Percentiles rank a stretch among this genome's conserved stretches.
Evolutionary conservation across 2,113 vertebrate genomes (phyloP).

Genomic region (Sminthopsis crassicaudata): DNA sequence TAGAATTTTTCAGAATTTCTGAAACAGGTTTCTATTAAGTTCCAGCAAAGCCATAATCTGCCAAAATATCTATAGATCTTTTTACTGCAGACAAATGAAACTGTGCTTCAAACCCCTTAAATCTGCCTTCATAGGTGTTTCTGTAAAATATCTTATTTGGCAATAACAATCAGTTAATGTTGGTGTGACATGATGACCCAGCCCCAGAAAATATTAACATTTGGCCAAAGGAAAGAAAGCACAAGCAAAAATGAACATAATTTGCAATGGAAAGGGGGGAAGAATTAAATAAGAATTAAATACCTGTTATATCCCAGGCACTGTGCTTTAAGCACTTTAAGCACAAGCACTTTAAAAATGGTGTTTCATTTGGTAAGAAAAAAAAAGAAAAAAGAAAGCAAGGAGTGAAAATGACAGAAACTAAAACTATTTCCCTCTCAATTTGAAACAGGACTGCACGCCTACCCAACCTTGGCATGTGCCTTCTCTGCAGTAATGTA

Average conservation of each 20-base stretch:
- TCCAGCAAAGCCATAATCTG: not conserved
- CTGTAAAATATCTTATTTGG: conserved; percentile 18
- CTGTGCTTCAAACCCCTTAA: not conserved
- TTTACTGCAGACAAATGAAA: not conserved
- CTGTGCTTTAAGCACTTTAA: too few species aligned
- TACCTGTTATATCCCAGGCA: not conserved
- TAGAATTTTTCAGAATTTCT: not conserved
- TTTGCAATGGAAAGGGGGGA: not conserved
- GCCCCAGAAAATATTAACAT: not conserved
- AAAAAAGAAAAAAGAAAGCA: not conserved
- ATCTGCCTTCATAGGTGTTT: not conserved
- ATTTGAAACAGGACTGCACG: not conserved
- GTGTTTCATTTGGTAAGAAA: not conserved
- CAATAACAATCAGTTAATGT: conserved; percentile 39
- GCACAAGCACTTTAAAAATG: not conserved
- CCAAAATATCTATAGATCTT: not conserved
- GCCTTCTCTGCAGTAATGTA: not conserved
- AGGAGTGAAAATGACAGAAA: not conserved
- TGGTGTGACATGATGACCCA: not conserved
- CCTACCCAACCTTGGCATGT: not conserved
- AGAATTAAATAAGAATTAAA: not conserved
- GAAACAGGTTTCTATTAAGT: not conserved
- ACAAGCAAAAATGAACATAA: conserved; percentile 17
- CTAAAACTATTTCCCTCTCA: not conserved
- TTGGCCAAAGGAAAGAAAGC: conserved; percentile 34